phyloP scores from a whole-genome alignment of 2,888 invertebrate species.

The Melanophora roralis region DNA sequence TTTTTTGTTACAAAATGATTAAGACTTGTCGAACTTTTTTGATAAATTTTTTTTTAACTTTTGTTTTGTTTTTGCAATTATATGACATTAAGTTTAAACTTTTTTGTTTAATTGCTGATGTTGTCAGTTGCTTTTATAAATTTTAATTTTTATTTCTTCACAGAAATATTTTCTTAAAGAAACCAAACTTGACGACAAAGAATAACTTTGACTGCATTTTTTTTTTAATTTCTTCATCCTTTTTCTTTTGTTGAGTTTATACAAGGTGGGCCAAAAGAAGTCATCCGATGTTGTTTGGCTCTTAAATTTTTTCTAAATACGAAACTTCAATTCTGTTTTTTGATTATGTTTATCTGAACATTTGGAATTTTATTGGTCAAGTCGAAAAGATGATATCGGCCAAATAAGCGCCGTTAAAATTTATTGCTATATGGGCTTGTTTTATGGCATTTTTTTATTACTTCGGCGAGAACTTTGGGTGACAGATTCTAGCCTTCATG shows the following conservation, averaged over 20 bases:
- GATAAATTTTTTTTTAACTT: neutral
- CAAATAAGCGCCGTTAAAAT: too few relatives aligned
- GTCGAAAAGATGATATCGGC: too few relatives aligned
- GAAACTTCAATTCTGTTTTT: too few relatives aligned
- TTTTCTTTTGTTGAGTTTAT: constrained; percentile 10
- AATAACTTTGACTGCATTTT: constrained; percentile 43
- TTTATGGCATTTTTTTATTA: too few relatives aligned
- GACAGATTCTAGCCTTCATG: too few relatives aligned
- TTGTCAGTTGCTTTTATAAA: constrained; percentile 23
- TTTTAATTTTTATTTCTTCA: neutral
- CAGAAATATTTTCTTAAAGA: constrained; percentile 11
- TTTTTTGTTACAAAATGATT: constrained; percentile 31
- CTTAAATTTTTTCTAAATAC: too few relatives aligned
- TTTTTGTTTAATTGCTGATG: constrained; percentile 56
- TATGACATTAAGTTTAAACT: constrained; percentile 57
- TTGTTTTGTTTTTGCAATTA: constrained; percentile 53
- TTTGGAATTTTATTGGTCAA: too few relatives aligned
- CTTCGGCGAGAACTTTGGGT: too few relatives aligned
- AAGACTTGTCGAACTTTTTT: constrained; percentile 36
- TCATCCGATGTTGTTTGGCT: too few relatives aligned
- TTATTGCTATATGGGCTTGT: too few relatives aligned
- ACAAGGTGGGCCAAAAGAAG: too few relatives aligned
- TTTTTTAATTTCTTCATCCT: neutral
- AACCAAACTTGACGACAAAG: constrained; percentile 40
- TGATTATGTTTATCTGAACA: too few relatives aligned